Conservation (phyloP, 2,113 vertebrate genomes). For the Muntiacus muntjak region DNA sequence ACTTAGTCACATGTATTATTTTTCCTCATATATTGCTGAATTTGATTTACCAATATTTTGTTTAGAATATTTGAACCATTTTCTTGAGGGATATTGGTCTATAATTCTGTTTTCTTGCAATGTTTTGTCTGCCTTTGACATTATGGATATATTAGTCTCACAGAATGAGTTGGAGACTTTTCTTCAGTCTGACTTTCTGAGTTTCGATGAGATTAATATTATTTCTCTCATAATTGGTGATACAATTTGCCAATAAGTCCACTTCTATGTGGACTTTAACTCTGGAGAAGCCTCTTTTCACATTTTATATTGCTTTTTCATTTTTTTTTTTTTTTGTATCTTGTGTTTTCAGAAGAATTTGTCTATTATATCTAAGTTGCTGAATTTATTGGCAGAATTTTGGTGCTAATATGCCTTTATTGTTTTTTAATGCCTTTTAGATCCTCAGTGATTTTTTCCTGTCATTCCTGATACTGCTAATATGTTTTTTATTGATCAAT, state of each 20-base stretch:
- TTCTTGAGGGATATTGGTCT: not conserved
- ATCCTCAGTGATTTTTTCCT: not conserved
- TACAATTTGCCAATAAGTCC: not conserved
- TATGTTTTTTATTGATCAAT: not conserved
- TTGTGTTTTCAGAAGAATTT: not conserved
- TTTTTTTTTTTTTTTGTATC: not conserved
- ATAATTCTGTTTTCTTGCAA: not conserved
- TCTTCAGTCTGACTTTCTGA: not conserved
- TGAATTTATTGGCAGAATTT: not conserved
- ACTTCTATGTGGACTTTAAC: not conserved
- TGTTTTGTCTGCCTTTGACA: not conserved
- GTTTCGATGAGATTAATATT: not conserved
- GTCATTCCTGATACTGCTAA: not conserved
- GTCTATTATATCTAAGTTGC: not conserved
- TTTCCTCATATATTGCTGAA: not conserved
- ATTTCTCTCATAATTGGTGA: not conserved
- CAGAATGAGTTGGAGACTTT: not conserved
- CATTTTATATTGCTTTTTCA: not conserved
- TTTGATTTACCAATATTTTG: not conserved
- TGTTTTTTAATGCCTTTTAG: not conserved
- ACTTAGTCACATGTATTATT: not conserved
- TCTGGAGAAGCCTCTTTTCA: not conserved
- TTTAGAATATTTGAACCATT: not conserved
- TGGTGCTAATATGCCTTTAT: not conserved
- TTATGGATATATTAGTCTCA: not conserved